Evolutionary conservation across 2,888 invertebrate species (phyloP), one percentile per base, ranked within the genome.

Genomic region (Leucozona laternaria): DNA sequence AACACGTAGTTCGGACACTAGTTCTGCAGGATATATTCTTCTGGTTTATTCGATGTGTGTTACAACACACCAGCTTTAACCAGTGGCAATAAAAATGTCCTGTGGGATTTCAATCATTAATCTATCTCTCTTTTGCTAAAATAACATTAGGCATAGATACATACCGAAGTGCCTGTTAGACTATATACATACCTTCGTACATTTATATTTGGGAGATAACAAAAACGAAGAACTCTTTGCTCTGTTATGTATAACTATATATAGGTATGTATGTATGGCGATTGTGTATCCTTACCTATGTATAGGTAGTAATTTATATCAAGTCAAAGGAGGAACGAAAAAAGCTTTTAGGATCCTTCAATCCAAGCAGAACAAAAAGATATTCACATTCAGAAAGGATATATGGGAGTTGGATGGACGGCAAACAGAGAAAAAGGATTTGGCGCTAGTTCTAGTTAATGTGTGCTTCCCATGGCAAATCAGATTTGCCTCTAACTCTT

Each of bases 71-170:
- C 50, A 84, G 70, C 84, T 79, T 43, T 79, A 76, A 80, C 71
- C 55, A 64, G 70, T 81, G 57, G 82, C 82, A 86, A 82, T 86
- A 86, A 86, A 86, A 86, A 82, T 79, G 86, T 86, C 86, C 86
- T 86, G 81, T 82, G 86, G 86, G 86, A 86, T 86, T 82, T 82
- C 86, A 79, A 75, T 86, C 86, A 86, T 82, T 86, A 82, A 86
- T 86, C 81, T 86, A 86, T 86, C 75, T 86, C 75, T 78, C 57
- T 66, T 79, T 78, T 62, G 79, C 55, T 66, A 66, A 73, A 75
- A 75, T 79, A 82, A 82, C 70, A 79, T 79, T 70, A 78, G 70
- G 79, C 75, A 68, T 37, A 79, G 60, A 70, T 34, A 75, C 55
- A 57, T 45, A 62, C 11, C 11, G 28, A 64, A 64, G 57, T 28